Conservation (phyloP, 2,113 vertebrate species). For the Mormyrus lacerda region DNA sequence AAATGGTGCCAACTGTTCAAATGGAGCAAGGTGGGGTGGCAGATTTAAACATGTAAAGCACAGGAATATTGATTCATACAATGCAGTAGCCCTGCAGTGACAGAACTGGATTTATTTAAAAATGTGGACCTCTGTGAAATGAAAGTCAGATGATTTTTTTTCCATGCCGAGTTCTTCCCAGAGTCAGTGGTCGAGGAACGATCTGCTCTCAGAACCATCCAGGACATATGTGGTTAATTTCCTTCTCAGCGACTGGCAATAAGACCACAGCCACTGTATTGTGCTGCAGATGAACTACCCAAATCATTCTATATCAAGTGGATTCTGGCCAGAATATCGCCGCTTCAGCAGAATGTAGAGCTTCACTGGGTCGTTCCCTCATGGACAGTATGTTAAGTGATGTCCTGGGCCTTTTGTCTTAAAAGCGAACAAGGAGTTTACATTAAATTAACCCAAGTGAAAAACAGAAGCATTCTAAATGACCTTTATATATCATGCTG, state of each 20-base stretch:
- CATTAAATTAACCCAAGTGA: conserved; percentile 57
- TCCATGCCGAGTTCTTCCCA: background rate
- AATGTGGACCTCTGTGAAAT: background rate
- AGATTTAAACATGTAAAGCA: no score
- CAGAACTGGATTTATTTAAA: background rate
- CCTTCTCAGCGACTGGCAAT: background rate
- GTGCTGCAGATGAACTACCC: background rate
- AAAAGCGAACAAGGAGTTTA: conserved; percentile 40
- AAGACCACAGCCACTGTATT: background rate
- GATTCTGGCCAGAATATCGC: background rate
- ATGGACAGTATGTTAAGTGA: conserved; percentile 7
- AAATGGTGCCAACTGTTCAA: no score
- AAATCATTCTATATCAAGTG: background rate
- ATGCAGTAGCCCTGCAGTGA: background rate
- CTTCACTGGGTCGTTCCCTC: background rate
- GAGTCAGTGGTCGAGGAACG: background rate
- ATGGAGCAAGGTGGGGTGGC: no score
- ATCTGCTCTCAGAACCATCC: background rate
- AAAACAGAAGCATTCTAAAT: conserved; percentile 58
- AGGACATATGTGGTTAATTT: background rate
- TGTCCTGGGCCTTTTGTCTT: conserved; percentile 43
- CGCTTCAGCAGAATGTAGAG: background rate
- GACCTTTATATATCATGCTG: conserved; percentile 63
- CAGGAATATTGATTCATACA: background rate
- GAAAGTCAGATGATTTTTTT: background rate